phyloP scores from a whole-genome alignment of 2,888 invertebrate genomes.

The Tenthredo scrophulariae region DNA sequence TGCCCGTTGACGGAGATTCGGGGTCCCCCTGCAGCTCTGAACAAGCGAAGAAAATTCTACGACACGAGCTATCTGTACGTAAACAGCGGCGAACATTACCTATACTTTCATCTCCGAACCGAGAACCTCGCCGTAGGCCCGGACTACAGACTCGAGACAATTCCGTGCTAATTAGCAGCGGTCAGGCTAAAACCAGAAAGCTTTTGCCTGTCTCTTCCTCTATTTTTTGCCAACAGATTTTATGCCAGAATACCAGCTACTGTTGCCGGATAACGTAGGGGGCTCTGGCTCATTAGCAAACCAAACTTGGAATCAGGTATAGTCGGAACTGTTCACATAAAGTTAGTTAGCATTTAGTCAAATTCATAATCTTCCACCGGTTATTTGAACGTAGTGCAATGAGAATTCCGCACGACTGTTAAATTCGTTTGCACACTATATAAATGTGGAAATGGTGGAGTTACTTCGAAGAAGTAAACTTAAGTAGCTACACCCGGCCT shows the following conservation, averaged over 20 bases:
- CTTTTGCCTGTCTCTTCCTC: not conserved
- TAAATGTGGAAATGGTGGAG: not conserved
- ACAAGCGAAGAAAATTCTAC: not conserved
- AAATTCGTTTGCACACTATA: conserved; percentile 24
- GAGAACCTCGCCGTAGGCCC: not conserved
- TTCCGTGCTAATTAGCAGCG: conserved; percentile 17
- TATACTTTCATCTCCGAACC: not conserved
- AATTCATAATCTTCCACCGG: not conserved
- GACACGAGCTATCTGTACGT: not conserved
- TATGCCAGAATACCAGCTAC: not conserved
- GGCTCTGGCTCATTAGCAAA: not conserved
- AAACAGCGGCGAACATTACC: not conserved
- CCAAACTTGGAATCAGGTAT: conserved; percentile 19
- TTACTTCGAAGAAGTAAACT: not conserved
- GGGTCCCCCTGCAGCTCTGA: not conserved
- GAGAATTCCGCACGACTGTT: not conserved
- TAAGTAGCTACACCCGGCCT: not conserved
- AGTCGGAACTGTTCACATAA: conserved; percentile 11
- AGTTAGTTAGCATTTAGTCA: conserved; percentile 9
- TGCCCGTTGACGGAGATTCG: conserved; percentile 44
- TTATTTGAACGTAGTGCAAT: not conserved
- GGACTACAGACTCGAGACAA: not conserved
- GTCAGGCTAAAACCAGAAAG: conserved; percentile 20
- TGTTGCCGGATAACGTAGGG: not conserved
- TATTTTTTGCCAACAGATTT: not conserved